phyloP scores from a whole-genome alignment of 2,797 vertebrate species.

The Iguana delicatissima region DNA sequence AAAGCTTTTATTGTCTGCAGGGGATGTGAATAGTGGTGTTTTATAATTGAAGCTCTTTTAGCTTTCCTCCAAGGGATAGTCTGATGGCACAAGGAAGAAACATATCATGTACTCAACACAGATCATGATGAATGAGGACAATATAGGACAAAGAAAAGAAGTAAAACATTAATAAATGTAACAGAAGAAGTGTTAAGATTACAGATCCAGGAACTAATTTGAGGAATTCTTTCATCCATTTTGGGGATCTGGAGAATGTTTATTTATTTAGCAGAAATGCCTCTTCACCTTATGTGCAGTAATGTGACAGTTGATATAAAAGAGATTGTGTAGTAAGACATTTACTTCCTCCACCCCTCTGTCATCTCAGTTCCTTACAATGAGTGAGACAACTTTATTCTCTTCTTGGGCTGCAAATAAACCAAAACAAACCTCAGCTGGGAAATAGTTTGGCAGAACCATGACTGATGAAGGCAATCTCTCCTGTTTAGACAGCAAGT shows the following conservation, averaged over 20 bases:
- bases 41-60: neutral
- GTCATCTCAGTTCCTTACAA: neutral
- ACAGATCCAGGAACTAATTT: neutral
- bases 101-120: neutral
- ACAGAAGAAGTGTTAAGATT: neutral
- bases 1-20: neutral
- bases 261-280: neutral
- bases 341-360: neutral
- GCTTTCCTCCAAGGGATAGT: neutral
- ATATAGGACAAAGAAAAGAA: neutral
- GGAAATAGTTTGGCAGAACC: neutral
- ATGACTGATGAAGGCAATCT: neutral
- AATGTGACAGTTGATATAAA: neutral
- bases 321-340: neutral
- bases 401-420: neutral
- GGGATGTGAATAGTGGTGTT: too few species aligned
- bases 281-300: neutral
- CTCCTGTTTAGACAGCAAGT: slow-evolving; percentile 2
- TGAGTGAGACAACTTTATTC: slow-evolving; percentile 24
- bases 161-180: neutral
- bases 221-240: neutral
- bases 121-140: neutral
- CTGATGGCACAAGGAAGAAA: neutral
- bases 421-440: neutral
- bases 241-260: neutral